Percentiles rank a stretch among this genome's conserved stretches.
Conservation (phyloP, 2,888 invertebrate genomes). For the Orthonychiurus folsomi region DNA sequence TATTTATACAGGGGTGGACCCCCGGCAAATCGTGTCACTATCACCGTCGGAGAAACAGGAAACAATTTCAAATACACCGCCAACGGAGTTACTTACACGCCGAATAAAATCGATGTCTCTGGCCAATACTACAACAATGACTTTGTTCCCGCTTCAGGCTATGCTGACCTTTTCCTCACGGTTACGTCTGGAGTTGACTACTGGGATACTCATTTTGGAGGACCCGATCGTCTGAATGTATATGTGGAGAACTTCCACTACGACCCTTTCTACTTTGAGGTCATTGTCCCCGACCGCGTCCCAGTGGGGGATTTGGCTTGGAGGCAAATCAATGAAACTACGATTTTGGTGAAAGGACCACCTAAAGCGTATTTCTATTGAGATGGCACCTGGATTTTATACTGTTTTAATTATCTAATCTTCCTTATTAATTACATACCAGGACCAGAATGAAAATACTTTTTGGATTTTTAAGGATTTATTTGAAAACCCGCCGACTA, state of each 20-base stretch:
- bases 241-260: slow-evolving; percentile 27
- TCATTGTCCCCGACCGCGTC: slow-evolving; percentile 26
- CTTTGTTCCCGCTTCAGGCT: slow-evolving; percentile 19
- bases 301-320: slow-evolving; percentile 23
- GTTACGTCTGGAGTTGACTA: slow-evolving; percentile 23
- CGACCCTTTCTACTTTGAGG: slow-evolving; percentile 26
- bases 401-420: too few relatives aligned
- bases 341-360: slow-evolving; percentile 27
- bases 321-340: slow-evolving; percentile 27
- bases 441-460: too few relatives aligned
- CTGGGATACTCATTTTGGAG: slow-evolving; percentile 22
- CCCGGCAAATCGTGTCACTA: slow-evolving; percentile 17
- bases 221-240: slow-evolving; percentile 23
- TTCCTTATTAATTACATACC: too few relatives aligned
- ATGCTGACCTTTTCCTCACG: slow-evolving; percentile 22
- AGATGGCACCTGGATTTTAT: too few relatives aligned
- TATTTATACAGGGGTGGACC: neutral
- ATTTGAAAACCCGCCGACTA: too few relatives aligned
- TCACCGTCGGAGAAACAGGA: slow-evolving; percentile 28
- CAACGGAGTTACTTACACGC: slow-evolving; percentile 24
- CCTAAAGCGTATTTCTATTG: slow-evolving; percentile 19
- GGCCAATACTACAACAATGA: slow-evolving; percentile 33
- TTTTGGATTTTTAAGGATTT: too few relatives aligned
- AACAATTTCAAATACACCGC: slow-evolving; percentile 28
- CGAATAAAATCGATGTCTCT: slow-evolving; percentile 24